Evolutionary conservation across 2,888 invertebrate genomes (phyloP).

Genomic region (Orthosia gracilis): DNA sequence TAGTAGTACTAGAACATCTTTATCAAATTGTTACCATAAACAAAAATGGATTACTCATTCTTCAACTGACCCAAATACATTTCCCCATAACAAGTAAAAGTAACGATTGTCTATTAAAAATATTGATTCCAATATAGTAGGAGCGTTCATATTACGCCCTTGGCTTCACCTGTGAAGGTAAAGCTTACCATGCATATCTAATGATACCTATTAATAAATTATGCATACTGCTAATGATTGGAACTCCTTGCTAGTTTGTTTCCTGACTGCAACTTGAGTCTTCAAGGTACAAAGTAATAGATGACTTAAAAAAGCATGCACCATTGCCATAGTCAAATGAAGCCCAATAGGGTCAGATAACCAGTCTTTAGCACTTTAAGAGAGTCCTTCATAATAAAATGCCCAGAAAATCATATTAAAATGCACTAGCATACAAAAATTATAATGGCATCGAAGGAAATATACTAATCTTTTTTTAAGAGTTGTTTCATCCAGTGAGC

Average conservation of each 20-base stretch:
- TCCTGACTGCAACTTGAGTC: conserved; percentile 19
- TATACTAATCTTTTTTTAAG: no score
- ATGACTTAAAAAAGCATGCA: background rate
- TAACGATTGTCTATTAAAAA: conserved; percentile 2
- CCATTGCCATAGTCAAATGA: background rate
- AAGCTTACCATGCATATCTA: conserved; percentile 31
- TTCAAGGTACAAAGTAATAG: background rate
- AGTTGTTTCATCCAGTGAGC: no score
- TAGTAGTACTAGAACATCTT: background rate
- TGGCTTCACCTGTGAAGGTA: conserved; percentile 23
- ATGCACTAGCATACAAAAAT: no score
- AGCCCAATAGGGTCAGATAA: no score
- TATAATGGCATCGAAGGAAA: no score
- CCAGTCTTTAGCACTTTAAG: no score
- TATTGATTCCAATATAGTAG: conserved; percentile 21
- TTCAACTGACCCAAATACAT: background rate
- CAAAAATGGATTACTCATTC: background rate
- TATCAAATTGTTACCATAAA: background rate
- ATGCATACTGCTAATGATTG: conserved; percentile 15
- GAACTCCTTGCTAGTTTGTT: conserved; percentile 15
- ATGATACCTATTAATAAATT: conserved; percentile 34
- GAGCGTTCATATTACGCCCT: conserved; percentile 17
- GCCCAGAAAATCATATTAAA: no score
- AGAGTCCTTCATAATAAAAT: no score
- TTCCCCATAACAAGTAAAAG: background rate